Percentiles rank a stretch among this genome's conserved stretches.
Evolutionary conservation across 1,140 invertebrate genomes (phyloP).

Genomic region (Matsumurasca onukii): DNA sequence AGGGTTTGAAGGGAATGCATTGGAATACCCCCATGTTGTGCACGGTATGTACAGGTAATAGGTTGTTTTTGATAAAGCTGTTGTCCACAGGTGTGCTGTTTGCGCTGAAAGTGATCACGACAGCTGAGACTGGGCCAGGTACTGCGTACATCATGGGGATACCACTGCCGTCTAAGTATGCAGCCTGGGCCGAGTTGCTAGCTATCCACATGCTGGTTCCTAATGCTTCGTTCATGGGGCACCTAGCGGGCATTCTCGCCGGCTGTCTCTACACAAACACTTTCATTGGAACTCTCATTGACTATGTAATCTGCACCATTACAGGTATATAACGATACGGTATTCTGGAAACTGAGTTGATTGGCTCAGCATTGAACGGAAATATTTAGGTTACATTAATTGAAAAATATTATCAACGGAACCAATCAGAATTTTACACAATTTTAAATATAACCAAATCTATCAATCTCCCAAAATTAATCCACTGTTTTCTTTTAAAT

Average conservation of each 20-base stretch:
- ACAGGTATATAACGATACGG: slow-evolving; percentile 44
- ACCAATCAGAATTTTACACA: not conserved
- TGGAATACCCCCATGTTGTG: no score
- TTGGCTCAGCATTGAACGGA: no score
- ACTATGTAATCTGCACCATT: slow-evolving; percentile 47
- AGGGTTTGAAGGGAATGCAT: no score
- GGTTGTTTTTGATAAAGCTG: no score
- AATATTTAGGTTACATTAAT: no score
- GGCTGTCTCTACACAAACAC: slow-evolving; percentile 65
- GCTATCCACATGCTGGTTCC: slow-evolving; percentile 66
- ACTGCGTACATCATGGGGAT: slow-evolving; percentile 53
- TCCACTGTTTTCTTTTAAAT: not conserved
- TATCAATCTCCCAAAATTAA: not conserved
- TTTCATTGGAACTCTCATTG: slow-evolving; percentile 57
- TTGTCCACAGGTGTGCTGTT: slow-evolving; percentile 54
- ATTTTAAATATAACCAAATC: not conserved
- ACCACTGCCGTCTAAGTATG: slow-evolving; percentile 58
- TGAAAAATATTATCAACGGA: no score
- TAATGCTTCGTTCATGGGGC: slow-evolving; percentile 61
- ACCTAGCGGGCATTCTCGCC: slow-evolving; percentile 69
- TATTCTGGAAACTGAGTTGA: no score
- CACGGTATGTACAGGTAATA: no score
- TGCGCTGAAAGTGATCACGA: slow-evolving; percentile 66
- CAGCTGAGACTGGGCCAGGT: slow-evolving; percentile 50
- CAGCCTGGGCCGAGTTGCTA: slow-evolving; percentile 68